Conservation (phyloP, 2,888 invertebrate species). For the Leucoma salicis region DNA sequence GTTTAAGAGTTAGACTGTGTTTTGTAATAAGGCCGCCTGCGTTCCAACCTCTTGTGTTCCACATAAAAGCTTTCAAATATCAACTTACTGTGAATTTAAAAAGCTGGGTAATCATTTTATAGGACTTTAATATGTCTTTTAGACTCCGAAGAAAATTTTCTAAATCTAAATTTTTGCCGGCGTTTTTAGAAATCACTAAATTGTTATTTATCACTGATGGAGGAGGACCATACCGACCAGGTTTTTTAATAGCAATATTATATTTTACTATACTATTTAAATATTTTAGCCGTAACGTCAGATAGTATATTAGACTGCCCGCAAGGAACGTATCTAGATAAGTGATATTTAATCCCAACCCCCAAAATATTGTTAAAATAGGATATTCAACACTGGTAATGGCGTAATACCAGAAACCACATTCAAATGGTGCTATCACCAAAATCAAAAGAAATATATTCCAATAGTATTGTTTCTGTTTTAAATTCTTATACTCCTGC, state of each 20-base stretch:
- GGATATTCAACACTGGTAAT: conserved; percentile 23
- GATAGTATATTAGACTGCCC: conserved; percentile 30
- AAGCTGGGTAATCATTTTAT: conserved; percentile 28
- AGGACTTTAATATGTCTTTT: conserved; percentile 35
- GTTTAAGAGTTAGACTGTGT: no score
- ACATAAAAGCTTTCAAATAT: no score
- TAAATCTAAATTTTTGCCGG: neutral
- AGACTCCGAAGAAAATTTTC: conserved; percentile 28
- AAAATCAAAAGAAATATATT: conserved; percentile 19
- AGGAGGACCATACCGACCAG: neutral
- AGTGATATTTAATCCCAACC: conserved; percentile 18
- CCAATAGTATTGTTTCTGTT: conserved; percentile 22
- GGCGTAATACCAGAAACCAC: conserved; percentile 22
- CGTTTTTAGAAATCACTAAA: conserved; percentile 1
- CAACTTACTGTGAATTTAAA: conserved; percentile 39
- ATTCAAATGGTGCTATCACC: conserved; percentile 17
- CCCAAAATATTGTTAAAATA: conserved; percentile 15
- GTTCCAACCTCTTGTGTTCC: no score
- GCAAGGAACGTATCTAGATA: conserved; percentile 35
- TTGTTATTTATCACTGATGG: neutral
- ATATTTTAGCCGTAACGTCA: conserved; percentile 29
- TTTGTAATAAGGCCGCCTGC: no score
- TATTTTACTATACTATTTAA: conserved; percentile 31
- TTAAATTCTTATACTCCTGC: conserved; percentile 20
- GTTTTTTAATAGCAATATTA: conserved; percentile 11